These are phyloP conservation scores for Nebria salina DNA, from an alignment of 2,888 invertebrate species.

Conservation along the genomic window DNA sequence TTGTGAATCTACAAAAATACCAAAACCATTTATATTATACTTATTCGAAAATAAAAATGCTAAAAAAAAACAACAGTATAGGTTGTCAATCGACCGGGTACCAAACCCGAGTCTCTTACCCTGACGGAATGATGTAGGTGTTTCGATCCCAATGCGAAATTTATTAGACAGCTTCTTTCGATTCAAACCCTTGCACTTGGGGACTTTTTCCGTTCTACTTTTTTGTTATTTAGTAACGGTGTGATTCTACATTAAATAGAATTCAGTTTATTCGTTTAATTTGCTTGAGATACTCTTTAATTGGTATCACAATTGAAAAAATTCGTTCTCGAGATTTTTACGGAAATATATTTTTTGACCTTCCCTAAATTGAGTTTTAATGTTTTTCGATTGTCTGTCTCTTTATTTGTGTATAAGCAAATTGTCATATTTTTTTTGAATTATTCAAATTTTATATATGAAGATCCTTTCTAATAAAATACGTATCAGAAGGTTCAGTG, in stretches of 20 bases:
- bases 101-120: slow-evolving; percentile 17
- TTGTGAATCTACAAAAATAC: background rate
- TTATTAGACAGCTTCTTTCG: slow-evolving; percentile 36
- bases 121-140: slow-evolving; percentile 39
- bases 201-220: background rate
- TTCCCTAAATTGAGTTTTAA: background rate
- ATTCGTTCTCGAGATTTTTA: no score
- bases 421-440: no score
- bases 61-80: background rate
- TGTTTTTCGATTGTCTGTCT: no score
- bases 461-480: no score
- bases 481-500: no score
- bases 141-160: slow-evolving; percentile 19
- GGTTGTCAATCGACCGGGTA: slow-evolving; percentile 13
- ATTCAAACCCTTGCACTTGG: slow-evolving; percentile 13
- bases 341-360: no score
- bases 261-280: background rate
- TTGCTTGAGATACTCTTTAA: background rate
- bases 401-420: no score
- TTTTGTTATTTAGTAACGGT: background rate
- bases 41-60: no score
- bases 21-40: no score
- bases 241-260: background rate
- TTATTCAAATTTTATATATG: background rate
- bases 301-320: background rate